phyloP scores from a whole-genome alignment of 1,140 invertebrate species.

The Rhizoglyphus robini region DNA sequence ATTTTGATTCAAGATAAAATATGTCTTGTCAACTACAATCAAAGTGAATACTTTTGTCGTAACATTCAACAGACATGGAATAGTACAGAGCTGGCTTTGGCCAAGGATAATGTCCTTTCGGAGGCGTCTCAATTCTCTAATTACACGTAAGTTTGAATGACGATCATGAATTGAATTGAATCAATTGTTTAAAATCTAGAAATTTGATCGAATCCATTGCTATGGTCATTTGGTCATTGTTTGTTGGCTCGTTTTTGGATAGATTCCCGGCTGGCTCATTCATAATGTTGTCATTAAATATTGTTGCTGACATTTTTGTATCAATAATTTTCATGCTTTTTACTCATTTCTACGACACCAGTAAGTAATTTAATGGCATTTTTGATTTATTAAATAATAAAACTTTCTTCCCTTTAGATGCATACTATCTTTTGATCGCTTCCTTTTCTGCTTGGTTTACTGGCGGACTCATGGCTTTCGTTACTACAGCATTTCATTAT shows the following conservation, averaged over 20 bases:
- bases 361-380: too few species aligned
- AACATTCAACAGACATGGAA: background rate
- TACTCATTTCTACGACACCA: background rate
- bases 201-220: background rate
- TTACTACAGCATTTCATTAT: background rate
- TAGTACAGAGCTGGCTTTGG: background rate
- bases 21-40: background rate
- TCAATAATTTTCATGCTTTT: background rate
- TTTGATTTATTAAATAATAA: too few species aligned
- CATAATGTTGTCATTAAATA: background rate
- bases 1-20: background rate
- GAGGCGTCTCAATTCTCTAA: background rate
- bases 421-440: background rate
- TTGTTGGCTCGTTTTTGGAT: constrained; percentile 12
- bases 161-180: background rate
- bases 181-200: background rate
- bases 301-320: background rate
- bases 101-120: background rate
- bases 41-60: background rate
- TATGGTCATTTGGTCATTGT: constrained; percentile 11
- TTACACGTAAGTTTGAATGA: background rate
- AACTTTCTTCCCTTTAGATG: too few species aligned
- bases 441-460: background rate
- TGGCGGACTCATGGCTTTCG: background rate
- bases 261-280: background rate